Percentiles rank a stretch among this genome's conserved stretches.
Evolutionary conservation across 2,113 vertebrate species (phyloP).

Genomic region (Sorex araneus): DNA sequence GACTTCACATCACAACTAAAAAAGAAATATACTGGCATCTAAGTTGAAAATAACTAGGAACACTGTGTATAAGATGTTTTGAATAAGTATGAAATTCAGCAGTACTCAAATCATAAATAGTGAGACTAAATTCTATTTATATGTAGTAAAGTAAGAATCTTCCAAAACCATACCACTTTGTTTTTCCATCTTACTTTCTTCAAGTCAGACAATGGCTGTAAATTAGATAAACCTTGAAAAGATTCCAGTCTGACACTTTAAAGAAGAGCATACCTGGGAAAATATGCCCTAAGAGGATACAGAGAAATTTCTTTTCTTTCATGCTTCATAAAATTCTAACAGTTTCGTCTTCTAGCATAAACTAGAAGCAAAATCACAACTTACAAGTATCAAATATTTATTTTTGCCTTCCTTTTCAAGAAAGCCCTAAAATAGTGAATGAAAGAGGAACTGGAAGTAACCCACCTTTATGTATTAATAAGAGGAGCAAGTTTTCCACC

Average conservation of each 20-base stretch:
- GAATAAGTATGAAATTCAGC: slow-evolving; percentile 40
- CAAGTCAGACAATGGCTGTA: background rate
- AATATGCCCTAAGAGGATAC: background rate
- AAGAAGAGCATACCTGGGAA: background rate
- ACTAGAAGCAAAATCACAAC: slow-evolving; percentile 27
- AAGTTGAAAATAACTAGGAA: slow-evolving; percentile 6
- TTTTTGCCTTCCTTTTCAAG: slow-evolving; percentile 17
- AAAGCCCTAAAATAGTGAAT: background rate
- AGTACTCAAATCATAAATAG: slow-evolving; percentile 40
- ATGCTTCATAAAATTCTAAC: slow-evolving; percentile 28
- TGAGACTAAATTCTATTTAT: background rate
- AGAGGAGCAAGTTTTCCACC: background rate
- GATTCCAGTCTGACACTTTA: slow-evolving; percentile 18
- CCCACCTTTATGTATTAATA: background rate
- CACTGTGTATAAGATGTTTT: background rate
- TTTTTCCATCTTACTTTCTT: background rate
- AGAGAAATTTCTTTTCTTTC: slow-evolving; percentile 4
- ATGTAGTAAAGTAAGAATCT: background rate
- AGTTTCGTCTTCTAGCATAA: slow-evolving; percentile 41
- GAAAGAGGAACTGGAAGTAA: background rate
- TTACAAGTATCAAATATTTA: slow-evolving; percentile 10
- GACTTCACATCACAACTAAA: background rate
- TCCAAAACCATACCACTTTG: background rate
- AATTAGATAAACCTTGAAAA: background rate
- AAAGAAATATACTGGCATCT: slow-evolving; percentile 22